Evolutionary conservation across 2,113 vertebrate species (phyloP).

Genomic region (Phyllostomus hastatus): DNA sequence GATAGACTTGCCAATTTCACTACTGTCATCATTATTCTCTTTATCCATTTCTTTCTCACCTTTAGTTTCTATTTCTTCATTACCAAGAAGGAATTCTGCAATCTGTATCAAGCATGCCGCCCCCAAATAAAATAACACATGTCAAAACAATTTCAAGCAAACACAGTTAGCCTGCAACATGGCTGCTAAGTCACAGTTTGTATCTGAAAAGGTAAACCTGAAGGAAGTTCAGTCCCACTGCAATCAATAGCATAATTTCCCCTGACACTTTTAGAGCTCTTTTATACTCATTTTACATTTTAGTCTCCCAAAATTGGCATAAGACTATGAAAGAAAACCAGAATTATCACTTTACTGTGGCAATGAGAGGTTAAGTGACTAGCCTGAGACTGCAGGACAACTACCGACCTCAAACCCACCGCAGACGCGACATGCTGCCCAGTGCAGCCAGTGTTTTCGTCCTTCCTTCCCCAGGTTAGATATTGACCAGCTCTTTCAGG

Average conservation of each 20-base stretch:
- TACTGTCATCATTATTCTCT: constrained; percentile 78
- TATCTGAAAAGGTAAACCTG: background rate
- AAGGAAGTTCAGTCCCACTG: background rate
- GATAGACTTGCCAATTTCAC: constrained; percentile 71
- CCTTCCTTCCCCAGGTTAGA: background rate
- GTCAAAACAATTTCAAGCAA: constrained; percentile 24
- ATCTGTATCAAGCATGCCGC: constrained; percentile 75
- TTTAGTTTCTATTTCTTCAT: constrained; percentile 81
- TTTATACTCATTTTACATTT: background rate
- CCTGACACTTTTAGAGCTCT: background rate
- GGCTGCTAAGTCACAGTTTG: background rate
- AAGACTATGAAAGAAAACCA: background rate
- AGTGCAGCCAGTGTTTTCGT: background rate
- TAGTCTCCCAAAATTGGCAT: background rate
- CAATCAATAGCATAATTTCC: background rate
- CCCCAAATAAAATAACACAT: constrained; percentile 39
- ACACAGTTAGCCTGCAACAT: background rate
- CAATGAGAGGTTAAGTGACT: background rate
- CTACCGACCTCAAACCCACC: background rate
- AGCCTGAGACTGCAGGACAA: background rate
- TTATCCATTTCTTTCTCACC: constrained; percentile 74
- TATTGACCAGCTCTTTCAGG: background rate
- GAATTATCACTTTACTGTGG: background rate
- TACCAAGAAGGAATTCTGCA: constrained; percentile 85
- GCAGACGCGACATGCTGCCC: background rate